These are phyloP conservation scores for Hybognathus amarus DNA, from an alignment of 2,797 vertebrate genomes.

Conservation along the genomic window DNA sequence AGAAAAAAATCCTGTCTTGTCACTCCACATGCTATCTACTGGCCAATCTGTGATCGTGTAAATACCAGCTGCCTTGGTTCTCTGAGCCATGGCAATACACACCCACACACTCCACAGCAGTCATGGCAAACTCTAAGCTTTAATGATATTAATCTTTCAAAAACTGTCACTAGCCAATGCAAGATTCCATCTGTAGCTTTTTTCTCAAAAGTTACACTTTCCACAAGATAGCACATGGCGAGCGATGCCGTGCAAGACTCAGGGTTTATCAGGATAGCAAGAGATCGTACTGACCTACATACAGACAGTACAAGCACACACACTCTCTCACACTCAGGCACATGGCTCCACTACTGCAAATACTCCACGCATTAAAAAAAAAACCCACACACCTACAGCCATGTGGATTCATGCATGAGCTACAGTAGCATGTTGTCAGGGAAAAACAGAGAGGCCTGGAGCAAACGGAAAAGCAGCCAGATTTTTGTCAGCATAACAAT, in stretches of 20 bases:
- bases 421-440: constrained; percentile 57
- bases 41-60: constrained; percentile 63
- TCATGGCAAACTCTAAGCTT: constrained; percentile 47
- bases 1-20: constrained; percentile 40
- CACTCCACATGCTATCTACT: constrained; percentile 55
- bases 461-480: constrained; percentile 28
- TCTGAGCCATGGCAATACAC: constrained; percentile 56
- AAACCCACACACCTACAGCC: constrained; percentile 29
- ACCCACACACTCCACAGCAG: constrained; percentile 32
- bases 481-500: constrained; percentile 35
- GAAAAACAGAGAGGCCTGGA: constrained; percentile 46
- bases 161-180: constrained; percentile 62
- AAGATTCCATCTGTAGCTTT: constrained; percentile 58
- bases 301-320: constrained; percentile 53
- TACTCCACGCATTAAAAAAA: constrained; percentile 6
- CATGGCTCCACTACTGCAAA: constrained; percentile 31
- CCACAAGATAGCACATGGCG: not conserved
- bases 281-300: constrained; percentile 77
- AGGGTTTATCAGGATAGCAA: constrained; percentile 70
- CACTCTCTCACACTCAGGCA: constrained; percentile 47
- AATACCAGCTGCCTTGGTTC: constrained; percentile 67
- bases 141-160: constrained; percentile 70
- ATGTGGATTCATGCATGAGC: constrained; percentile 20
- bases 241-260: constrained; percentile 48
- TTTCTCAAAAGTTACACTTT: not conserved